Base-by-base conservation (phyloP, 2,113 vertebrate genomes). In the Taurulus bubalis region DNA sequence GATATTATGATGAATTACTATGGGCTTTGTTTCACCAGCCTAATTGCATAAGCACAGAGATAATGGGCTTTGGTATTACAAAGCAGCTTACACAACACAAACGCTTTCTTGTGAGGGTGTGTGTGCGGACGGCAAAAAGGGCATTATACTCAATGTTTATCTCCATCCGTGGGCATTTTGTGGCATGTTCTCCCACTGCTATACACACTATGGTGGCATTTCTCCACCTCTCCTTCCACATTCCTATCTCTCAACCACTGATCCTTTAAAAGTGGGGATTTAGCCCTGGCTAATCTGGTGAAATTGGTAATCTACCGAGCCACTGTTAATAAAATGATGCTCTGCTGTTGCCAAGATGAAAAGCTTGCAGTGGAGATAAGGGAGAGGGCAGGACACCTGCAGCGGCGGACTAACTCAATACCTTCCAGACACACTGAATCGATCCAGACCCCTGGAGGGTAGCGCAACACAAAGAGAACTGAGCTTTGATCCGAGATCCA, bases 1-100 rank as follows among this genome's bases (percentile, higher is more conserved):
- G 86, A 89, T 88, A 89, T 89, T 91, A 87, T 90, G 87, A 93
- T 93, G 84, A 91, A 94, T 93, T 93, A 93, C 88, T 60, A 7
- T 3, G 51, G 79, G 85, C 91, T 91, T 92, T 90, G 86, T 93
- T 91, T 93, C 86, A 76, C 53, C 73, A 80, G 87, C 74, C 49
- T 90, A 93, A 94, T 91, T 91, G 62, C 86, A 87, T 80, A 79
- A 88, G 81, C 72, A 75, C 63, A 79, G 56, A 80, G 86, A 93
- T 92, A 91, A 90, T 85, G 85, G 79, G 81, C 58, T 87, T 84
- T 77, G 75, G 55, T 59, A 65, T 75, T 73, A 85, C 83, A 91
- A 85, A 92, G 79, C 88, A 84, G 87, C 85, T 93, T 93, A 92
- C 75, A 79, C 80, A 11, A 80, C 80, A 64, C 53, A 84, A 80